A percentile compares a stretch with the other conserved stretches of the same genome.
Conservation (phyloP, 30 jellyfish, hydroid and myxozoan species). For the Catostylus mosaicus region DNA sequence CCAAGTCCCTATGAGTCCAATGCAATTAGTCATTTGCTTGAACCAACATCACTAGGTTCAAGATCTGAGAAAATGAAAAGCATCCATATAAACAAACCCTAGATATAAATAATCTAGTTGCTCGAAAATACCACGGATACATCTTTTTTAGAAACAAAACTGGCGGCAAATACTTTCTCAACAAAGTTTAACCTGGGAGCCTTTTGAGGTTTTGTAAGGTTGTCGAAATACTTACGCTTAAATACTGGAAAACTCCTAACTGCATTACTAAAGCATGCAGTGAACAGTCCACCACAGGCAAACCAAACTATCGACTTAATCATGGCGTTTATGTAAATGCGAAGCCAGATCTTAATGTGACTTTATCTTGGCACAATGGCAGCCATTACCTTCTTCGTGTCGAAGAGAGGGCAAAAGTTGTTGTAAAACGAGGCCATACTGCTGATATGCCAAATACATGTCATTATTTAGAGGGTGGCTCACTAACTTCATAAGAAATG, state of each 20-base stretch:
- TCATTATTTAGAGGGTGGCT: neutral
- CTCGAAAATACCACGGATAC: no score
- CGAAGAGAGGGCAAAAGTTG: neutral
- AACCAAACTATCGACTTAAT: constrained; percentile 53
- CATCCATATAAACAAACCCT: no score
- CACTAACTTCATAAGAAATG: neutral
- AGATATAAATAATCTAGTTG: no score
- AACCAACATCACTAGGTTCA: no score
- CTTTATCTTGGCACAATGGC: neutral
- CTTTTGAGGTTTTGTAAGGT: no score
- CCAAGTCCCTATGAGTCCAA: no score
- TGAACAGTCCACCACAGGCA: constrained; percentile 59
- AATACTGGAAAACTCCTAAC: constrained; percentile 36
- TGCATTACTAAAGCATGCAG: constrained; percentile 66
- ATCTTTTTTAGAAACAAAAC: no score
- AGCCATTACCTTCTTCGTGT: neutral
- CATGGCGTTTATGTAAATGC: neutral
- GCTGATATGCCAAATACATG: neutral
- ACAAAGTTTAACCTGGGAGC: no score
- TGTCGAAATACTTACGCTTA: constrained; percentile 25
- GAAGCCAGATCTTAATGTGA: neutral
- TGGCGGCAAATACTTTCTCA: no score
- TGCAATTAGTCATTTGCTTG: no score
- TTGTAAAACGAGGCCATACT: neutral
- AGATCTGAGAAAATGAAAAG: no score